phyloP scores from a whole-genome alignment of 2,888 invertebrate genomes.

The Limnephilus rhombicus region DNA sequence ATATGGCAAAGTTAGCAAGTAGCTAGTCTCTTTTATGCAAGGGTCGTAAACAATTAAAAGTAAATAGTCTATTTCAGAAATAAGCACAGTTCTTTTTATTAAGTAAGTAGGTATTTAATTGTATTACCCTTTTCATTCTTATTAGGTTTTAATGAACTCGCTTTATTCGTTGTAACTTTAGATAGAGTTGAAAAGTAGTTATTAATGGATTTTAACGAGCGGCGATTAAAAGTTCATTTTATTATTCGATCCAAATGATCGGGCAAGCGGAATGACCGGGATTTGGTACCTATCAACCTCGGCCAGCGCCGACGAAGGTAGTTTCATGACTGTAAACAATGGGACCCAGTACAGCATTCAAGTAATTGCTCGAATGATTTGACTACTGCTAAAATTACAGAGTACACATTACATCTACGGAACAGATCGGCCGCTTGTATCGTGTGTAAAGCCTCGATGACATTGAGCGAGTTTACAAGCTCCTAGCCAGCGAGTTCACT shows the following conservation, averaged over 20 bases:
- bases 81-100: background rate
- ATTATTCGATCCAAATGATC: background rate
- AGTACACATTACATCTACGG: background rate
- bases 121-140: background rate
- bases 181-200: background rate
- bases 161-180: background rate
- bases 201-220: background rate
- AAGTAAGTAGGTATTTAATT: background rate
- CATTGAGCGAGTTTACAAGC: no score
- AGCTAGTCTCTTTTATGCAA: background rate
- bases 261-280: background rate
- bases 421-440: background rate
- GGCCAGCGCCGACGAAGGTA: no score
- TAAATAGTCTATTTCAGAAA: background rate
- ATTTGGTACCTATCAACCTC: background rate
- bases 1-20: background rate
- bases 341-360: background rate
- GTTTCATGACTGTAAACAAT: background rate
- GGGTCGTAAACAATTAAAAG: no score
- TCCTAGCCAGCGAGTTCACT: no score
- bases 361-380: background rate
- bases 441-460: background rate
- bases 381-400: background rate
- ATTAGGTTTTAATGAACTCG: background rate
- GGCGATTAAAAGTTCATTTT: background rate